phyloP scores from a whole-genome alignment of 2,797 vertebrate genomes.

The Erithacus rubecula region DNA sequence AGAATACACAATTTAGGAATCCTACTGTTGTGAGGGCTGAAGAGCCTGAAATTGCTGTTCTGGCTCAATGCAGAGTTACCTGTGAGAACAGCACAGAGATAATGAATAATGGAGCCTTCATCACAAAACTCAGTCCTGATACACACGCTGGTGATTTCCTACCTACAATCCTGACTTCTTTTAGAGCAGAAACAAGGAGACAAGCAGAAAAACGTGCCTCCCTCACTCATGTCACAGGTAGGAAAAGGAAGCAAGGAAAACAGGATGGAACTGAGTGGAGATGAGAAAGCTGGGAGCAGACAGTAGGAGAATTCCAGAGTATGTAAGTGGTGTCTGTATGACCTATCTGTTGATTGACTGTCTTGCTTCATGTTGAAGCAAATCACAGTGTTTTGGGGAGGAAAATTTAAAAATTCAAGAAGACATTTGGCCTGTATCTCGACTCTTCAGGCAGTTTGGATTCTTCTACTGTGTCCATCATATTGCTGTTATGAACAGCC shows the following conservation, averaged over 20 bases:
- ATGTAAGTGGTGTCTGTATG: rapidly evolving
- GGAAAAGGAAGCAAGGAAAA: background rate
- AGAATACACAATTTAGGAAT: background rate
- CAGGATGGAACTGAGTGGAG: background rate
- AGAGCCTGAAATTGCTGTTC: background rate
- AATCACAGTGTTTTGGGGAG: background rate
- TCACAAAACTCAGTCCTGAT: background rate
- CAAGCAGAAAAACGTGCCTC: background rate
- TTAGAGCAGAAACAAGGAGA: background rate
- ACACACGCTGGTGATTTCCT: background rate
- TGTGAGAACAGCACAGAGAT: background rate
- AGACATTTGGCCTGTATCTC: background rate
- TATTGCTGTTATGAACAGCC: background rate
- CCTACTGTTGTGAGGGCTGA: background rate
- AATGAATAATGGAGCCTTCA: rapidly evolving
- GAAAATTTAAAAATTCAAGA: background rate
- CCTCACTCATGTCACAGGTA: rapidly evolving
- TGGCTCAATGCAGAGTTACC: background rate
- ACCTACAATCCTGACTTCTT: background rate
- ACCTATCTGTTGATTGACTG: background rate
- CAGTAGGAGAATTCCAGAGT: background rate
- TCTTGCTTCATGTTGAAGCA: background rate
- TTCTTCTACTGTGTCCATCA: background rate
- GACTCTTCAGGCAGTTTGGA: background rate
- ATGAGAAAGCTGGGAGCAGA: background rate